A percentile compares a stretch with the other conserved stretches of the same genome.
Evolutionary conservation across 2,113 vertebrate species (phyloP).

Genomic region (Panthera leo): DNA sequence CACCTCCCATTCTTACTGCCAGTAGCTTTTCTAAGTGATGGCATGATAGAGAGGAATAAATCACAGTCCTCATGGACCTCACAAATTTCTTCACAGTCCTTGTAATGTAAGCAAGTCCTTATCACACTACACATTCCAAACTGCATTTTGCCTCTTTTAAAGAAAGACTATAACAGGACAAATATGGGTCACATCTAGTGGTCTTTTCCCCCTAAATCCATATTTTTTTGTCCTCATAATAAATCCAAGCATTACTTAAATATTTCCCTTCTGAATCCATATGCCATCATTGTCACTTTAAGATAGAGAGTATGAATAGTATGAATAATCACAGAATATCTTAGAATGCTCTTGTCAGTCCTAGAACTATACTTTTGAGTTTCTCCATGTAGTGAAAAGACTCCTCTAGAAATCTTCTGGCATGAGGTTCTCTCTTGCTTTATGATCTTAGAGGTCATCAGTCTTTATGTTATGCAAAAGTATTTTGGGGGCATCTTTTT

Average conservation of each 20-base stretch:
- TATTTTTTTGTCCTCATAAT: conserved; percentile 49
- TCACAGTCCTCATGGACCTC: background rate
- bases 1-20: background rate
- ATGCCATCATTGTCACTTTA: background rate
- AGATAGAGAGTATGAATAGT: background rate
- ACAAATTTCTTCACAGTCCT: background rate
- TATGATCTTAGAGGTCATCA: background rate
- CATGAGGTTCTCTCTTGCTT: background rate
- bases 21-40: background rate
- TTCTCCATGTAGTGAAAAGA: background rate
- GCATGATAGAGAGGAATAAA: background rate
- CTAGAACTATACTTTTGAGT: background rate
- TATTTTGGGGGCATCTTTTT: background rate
- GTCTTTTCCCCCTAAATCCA: background rate
- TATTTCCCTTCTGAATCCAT: background rate
- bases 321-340: background rate
- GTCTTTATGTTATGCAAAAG: background rate
- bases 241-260: background rate
- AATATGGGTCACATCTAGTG: background rate
- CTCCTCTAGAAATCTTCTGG: conserved; percentile 3
- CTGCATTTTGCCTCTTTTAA: background rate
- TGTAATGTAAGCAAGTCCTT: background rate
- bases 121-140: background rate
- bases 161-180: background rate
- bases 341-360: background rate